Evolutionary conservation across 2,797 vertebrate species (phyloP), one percentile per base, ranked within the genome.

Genomic region (Serranus cabrilla): DNA sequence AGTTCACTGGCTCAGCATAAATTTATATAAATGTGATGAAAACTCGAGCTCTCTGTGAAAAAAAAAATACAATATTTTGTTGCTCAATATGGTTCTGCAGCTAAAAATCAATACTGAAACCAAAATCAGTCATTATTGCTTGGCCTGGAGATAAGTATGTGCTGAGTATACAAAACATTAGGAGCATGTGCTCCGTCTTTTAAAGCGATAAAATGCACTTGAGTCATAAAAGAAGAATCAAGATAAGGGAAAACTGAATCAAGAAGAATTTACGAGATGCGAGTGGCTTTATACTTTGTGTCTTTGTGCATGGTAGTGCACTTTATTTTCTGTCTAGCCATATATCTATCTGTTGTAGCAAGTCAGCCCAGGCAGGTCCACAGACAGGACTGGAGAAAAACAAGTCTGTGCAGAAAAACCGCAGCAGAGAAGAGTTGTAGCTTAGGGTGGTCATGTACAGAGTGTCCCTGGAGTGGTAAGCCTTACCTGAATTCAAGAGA

Each of bases 81-180:
- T 71, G 42, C 80, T 80, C 68, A 73, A 66, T 78, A 42, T 77
- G 37, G 76, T 80, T 80, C 47, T 13, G 18, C 45, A 39, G 42
- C 66, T 87, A 49, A 78, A 81, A 88, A 88, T 91, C 85, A 88
- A 91, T 88, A 64, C 60, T 59, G 46, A 87, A 82, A 79, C 37
- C 42, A 76, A 81, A 88, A 84, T 82, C 67, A 57, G 66, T 60
- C 61, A 74, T 64, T 71, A 81, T 65, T 84, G 71, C 75, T 65
- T 57, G 59, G 58, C 54, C 60, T 63, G 42, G 42, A 83, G 71
- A 61, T 71, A 78, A 68, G 57, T 45, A 68, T 70, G 51, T 16
- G 71, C 66, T 71, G 51, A 79, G 73, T 61, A 31, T 52, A 77
- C 69, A 80, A 56, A 85, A 90, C 72, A 81, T 76, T 43, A 59